Evolutionary conservation across 2,797 vertebrate species (phyloP), one percentile per base, ranked within the genome.

Genomic region (Silurus lanzhouensis): DNA sequence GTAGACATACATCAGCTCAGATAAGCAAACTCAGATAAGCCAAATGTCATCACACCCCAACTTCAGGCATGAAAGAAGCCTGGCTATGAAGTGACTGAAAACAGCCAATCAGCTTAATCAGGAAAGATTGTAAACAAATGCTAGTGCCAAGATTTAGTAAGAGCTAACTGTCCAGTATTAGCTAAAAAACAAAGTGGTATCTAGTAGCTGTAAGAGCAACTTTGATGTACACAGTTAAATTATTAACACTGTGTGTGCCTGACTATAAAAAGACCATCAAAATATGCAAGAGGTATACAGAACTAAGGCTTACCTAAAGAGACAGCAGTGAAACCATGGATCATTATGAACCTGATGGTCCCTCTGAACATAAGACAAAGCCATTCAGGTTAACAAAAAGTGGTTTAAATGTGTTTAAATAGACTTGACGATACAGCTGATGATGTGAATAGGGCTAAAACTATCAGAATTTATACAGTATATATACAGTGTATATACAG

Each of bases 381-480:
- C 13, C 48, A 57, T 75, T 57, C 72, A 75, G 48, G 72, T 57
- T 55, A 46, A 75, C 22, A 75, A 52, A 5, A 75, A 75, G n/a
- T 10, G 6, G 52, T 55, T 75, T 27, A 19, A 57, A 57, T 52
- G 6, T 75, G 22, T 75, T 75, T 46, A 75, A 25, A n/a, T 12
- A 75, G 48, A 57, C 22, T 10, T 52, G 48, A 52, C 8, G 10
- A 52, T 52, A 52, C 10, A 52, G 48, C 48, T 10, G 6, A 52
- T 52, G 48, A 52, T 52, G 10, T 31, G 66, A 2, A 67, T 25
- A 66, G 14, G 12, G 63, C 63, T 27, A 10, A 25, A 9, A 66
- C 66, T 67, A 31, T 31, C 25, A 67, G 14, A 67, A 67, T 67
- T 38, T 52, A 52, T 52, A 52, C 48, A 52, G 48, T 52, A 52